Evolutionary conservation across 2,888 invertebrate species (phyloP).

Genomic region (Synanthedon tipuliformis): DNA sequence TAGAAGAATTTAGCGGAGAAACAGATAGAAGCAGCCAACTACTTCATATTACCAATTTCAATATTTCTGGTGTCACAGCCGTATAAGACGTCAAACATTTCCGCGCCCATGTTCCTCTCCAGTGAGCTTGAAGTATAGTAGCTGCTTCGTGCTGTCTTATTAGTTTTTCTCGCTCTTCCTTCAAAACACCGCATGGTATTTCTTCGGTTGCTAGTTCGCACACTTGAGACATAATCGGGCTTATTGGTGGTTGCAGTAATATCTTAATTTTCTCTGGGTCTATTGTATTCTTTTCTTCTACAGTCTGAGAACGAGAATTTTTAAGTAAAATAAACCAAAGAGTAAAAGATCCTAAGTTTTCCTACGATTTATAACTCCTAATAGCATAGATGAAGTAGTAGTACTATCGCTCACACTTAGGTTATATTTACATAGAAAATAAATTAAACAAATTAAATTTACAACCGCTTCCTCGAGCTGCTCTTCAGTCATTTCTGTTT

Average conservation of each 20-base stretch:
- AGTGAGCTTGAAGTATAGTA: conserved; percentile 39
- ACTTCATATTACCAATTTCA: conserved; percentile 32
- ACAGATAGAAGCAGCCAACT: background rate
- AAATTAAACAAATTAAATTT: background rate
- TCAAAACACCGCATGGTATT: conserved; percentile 38
- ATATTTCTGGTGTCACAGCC: conserved; percentile 26
- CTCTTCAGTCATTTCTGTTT: conserved; percentile 16
- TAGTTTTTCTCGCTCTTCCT: conserved; percentile 36
- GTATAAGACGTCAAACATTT: conserved; percentile 26
- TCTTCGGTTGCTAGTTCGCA: conserved; percentile 46
- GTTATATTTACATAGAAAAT: background rate
- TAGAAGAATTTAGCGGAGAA: no score
- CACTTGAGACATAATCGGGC: conserved; percentile 26
- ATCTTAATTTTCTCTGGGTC: conserved; percentile 19
- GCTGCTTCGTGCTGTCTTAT: conserved; percentile 46
- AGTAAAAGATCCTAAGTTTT: no score
- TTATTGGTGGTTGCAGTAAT: conserved; percentile 19
- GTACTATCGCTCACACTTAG: background rate
- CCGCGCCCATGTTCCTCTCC: conserved; percentile 48
- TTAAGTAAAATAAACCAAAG: no score
- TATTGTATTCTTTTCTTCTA: conserved; percentile 18
- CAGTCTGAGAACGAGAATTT: background rate
- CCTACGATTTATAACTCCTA: no score
- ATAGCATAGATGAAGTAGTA: background rate
- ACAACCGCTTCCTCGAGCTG: conserved; percentile 20